A percentile compares a stretch with the other conserved stretches of the same genome.
These are phyloP conservation scores for Megalurothrips usitatus DNA, from an alignment of 2,888 invertebrate genomes.

Conservation along the genomic window DNA sequence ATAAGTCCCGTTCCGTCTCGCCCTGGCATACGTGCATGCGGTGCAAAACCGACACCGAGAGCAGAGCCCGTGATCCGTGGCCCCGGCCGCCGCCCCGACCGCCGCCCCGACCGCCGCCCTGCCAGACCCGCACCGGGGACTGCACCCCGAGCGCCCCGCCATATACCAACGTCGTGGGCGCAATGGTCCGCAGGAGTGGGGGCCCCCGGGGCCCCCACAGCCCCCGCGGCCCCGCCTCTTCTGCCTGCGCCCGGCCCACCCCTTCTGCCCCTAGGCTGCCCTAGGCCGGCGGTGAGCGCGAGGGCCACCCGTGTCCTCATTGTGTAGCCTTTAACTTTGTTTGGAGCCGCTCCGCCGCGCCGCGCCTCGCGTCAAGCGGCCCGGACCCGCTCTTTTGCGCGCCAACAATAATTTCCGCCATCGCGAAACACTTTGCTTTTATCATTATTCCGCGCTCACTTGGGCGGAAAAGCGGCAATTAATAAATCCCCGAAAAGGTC, in stretches of 20 bases:
- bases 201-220: too few relatives aligned
- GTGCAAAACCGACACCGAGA: not conserved
- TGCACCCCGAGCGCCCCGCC: not conserved
- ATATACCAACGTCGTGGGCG: not conserved
- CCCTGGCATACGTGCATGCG: conserved; percentile 32
- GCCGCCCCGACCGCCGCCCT: too few relatives aligned
- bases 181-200: not conserved
- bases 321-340: conserved; percentile 7
- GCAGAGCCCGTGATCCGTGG: too few relatives aligned
- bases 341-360: not conserved
- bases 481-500: too few relatives aligned
- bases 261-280: not conserved
- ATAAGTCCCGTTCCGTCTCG: not conserved
- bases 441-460: not conserved
- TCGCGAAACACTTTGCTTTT: not conserved
- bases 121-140: not conserved
- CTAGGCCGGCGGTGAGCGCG: too few relatives aligned
- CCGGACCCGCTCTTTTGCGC: conserved; percentile 32
- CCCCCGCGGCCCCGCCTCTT: too few relatives aligned
- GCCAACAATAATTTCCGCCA: not conserved
- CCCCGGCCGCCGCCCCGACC: too few relatives aligned
- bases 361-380: conserved; percentile 36
- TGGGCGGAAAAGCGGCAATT: too few relatives aligned
- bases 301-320: not conserved
- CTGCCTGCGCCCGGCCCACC: too few relatives aligned